A percentile compares a stretch with the other conserved stretches of the same genome.
phyloP scores from a whole-genome alignment of 2,797 vertebrate species.

The Syngnathus rostellatus region DNA sequence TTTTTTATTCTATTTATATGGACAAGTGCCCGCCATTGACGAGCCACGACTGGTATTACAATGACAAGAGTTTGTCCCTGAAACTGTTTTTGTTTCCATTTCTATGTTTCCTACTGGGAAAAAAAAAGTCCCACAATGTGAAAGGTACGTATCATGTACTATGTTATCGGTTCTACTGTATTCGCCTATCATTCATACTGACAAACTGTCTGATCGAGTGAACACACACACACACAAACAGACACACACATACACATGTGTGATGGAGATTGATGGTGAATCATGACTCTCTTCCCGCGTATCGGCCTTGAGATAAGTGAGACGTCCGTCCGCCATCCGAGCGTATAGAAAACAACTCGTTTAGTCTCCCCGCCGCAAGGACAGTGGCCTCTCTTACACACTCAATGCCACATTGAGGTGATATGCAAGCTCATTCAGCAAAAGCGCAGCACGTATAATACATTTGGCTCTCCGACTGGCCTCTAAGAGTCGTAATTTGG shows the following conservation, averaged over 20 bases:
- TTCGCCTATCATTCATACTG: background rate
- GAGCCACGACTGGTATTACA: too few relatives aligned
- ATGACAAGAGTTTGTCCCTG: background rate
- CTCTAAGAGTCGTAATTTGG: too few relatives aligned
- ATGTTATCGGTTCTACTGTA: background rate
- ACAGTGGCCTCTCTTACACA: background rate
- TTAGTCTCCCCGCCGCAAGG: background rate
- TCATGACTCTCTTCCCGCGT: background rate
- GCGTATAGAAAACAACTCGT: background rate
- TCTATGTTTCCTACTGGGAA: background rate
- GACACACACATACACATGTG: background rate
- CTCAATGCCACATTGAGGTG: background rate
- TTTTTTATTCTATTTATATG: too few relatives aligned
- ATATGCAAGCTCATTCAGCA: background rate
- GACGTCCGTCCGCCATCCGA: constrained; percentile 2
- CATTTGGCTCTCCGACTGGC: background rate
- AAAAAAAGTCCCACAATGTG: background rate
- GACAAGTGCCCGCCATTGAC: too few relatives aligned
- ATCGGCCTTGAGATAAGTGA: constrained; percentile 8
- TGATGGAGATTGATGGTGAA: constrained; percentile 6
- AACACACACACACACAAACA: constrained; percentile 1
- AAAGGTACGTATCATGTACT: background rate
- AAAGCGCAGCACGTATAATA: background rate
- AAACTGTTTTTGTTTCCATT: background rate
- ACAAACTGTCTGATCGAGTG: background rate